Base-by-base conservation (phyloP, 2,113 vertebrate species). In the Macaca mulatta region DNA sequence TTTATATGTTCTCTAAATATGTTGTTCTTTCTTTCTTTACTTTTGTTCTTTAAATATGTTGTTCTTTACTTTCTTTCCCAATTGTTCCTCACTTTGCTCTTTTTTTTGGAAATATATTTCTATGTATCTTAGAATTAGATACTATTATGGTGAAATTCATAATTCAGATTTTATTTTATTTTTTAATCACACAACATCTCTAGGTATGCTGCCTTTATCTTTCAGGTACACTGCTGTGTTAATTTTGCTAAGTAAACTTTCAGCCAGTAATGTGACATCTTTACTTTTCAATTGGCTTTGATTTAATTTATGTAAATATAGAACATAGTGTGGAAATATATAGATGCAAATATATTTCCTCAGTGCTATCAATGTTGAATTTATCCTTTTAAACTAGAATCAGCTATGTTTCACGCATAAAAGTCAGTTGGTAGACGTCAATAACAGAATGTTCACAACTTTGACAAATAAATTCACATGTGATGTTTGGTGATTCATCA, bases 201-300 rank as follows among this genome's bases (percentile, higher is more conserved):
- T 4, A 67, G 52, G 23, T 87, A 93, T 8, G 17, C 2, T 75
- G 10, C 4, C 20, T 93, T 94, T 96, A 87, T 97, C 81, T 98
- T 95, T 20, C 78, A 95, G 64, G 94, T 98, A 96, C 92, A 97
- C 57, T 61, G 16, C 0, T 0, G 10, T 92, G 83, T 90, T 98
- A 92, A 97, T 95, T 98, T 84, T 96, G 85, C 93, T 52, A 98
- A 98, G 95, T 95, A 97, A 81, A 89, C 96, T 98, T 98, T 98
- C 89, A 96, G 13, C 79, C 95, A 57, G 6, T 50, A 57, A 87
- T 83, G 38, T 94, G 97, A 97, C 94, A 98, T 72, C 59, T 88
- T 92, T 97, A 64, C 93, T 85, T 82, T 98, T 97, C 89, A 97
- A 97, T 98, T 97, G 97, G 72, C 88, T 98, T 98, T 97, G 97